A percentile compares a stretch with the other conserved stretches of the same genome.
Evolutionary conservation across 1,140 invertebrate genomes (phyloP).

Genomic region (Zophobas morio): DNA sequence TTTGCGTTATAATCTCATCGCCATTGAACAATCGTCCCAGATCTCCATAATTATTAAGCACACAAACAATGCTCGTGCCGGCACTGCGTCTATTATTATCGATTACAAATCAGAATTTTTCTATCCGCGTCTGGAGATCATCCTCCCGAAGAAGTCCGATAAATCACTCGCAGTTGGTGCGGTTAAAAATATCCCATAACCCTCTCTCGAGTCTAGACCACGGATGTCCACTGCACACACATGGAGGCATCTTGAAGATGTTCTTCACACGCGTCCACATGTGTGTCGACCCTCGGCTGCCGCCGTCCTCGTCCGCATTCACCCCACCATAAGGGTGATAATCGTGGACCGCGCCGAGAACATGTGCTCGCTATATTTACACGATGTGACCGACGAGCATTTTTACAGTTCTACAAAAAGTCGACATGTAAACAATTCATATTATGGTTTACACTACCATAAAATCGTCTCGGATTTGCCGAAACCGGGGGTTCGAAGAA

Average conservation of each 20-base stretch:
- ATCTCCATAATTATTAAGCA: constrained; percentile 14
- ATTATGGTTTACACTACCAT: constrained; percentile 56
- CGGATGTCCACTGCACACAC: constrained; percentile 62
- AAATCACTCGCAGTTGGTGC: constrained; percentile 41
- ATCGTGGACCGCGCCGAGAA: constrained; percentile 47
- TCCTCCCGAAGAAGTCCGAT: constrained; percentile 37
- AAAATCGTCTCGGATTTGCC: constrained; percentile 36
- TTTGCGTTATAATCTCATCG: constrained; percentile 7
- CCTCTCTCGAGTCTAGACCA: constrained; percentile 59
- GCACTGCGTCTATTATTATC: constrained; percentile 20
- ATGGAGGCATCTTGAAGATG: constrained; percentile 63
- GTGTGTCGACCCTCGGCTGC: constrained; percentile 56
- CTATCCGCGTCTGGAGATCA: constrained; percentile 7
- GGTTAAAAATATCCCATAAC: constrained; percentile 62
- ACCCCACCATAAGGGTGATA: constrained; percentile 43
- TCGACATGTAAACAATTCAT: constrained; percentile 61
- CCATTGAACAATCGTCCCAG: neutral
- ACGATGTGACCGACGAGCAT: constrained; percentile 59
- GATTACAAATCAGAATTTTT: constrained; percentile 12
- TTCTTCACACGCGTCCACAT: constrained; percentile 64
- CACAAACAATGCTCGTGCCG: constrained; percentile 10
- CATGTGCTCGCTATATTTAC: constrained; percentile 64
- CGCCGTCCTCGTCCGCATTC: constrained; percentile 21
- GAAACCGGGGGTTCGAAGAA: constrained; percentile 44
- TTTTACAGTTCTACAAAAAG: constrained; percentile 62